Evolutionary conservation across 2,797 vertebrate genomes (phyloP), one percentile per base, ranked within the genome.

Genomic region (Hydrophis major): DNA sequence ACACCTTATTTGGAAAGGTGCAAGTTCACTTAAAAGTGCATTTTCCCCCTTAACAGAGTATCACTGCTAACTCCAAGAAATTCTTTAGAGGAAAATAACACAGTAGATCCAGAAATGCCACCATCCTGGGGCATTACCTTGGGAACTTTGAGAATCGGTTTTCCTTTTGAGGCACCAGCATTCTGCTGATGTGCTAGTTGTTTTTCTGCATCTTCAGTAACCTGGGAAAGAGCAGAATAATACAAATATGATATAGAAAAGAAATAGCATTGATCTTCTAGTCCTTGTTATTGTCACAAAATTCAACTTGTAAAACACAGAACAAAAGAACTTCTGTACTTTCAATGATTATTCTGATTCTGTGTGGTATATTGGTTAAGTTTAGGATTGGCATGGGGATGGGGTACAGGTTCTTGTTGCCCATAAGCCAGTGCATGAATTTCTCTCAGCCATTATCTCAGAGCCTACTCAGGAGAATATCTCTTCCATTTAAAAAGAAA

Each of bases 61-160:
- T 13, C 61, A n/a, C 8, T 93, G 57, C 37, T 91, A 92, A 16
- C 22, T 66, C 25, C 28, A 20, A 74, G n/a, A 28, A 47, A 50
- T 66, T 14, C 37, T 47, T 63, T 22, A 42, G 28, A 88, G 32
- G 10, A 86, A 57, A 27, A 91, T 69, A 90, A 56, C 0, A 89
- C 3, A 60, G 55, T 8, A 66, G 50, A 66, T 55, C 32, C 78
- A 90, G 10, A 11, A 89, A 63, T 13, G n/a, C 25, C 16, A 78
- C 37, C 56, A 66, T 27, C 47, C 16, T 18, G 78, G 12, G 27
- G 89, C 87, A 42, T 96, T 98, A 99, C 99, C 98, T 99, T 99
- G 89, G 99, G 97, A 14, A 98, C 98, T 96, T 99, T 99, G 94
- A 99, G 98, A 87, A 98, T 97, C 96, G 98, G 98, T 92, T 96